These are phyloP conservation scores for Calidris pygmaea DNA, from an alignment of 2,113 vertebrate genomes.

Conservation along the genomic window DNA sequence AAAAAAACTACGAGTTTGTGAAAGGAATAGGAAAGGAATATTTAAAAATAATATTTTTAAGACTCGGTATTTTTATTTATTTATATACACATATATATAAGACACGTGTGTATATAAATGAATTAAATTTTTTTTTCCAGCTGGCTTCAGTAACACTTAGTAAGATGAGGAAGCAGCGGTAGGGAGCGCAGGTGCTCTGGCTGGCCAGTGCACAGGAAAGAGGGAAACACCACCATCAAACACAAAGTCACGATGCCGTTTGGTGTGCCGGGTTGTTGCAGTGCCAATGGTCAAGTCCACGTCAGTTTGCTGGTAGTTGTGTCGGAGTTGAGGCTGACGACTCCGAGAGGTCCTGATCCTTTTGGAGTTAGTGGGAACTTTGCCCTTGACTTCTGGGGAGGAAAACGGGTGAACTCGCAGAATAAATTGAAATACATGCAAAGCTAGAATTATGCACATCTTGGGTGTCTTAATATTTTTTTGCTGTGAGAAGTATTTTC, in stretches of 20 bases:
- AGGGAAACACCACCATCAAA: not conserved
- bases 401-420: not conserved
- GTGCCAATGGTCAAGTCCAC: not conserved
- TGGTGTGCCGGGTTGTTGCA: not conserved
- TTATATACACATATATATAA: too few relatives aligned
- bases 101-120: not conserved
- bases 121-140: not conserved
- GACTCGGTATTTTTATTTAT: not conserved
- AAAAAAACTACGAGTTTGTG: not conserved
- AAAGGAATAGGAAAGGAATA: not conserved
- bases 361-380: not conserved
- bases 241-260: not conserved
- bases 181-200: too few relatives aligned
- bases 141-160: not conserved
- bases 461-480: not conserved
- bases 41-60: not conserved
- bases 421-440: not conserved
- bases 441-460: not conserved
- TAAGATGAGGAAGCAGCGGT: accelerated
- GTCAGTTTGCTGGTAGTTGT: not conserved
- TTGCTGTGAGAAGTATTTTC: not conserved
- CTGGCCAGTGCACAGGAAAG: not conserved
- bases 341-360: not conserved
- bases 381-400: not conserved
- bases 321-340: not conserved